Evolutionary conservation across 1,140 invertebrate genomes (phyloP), one percentile per base, ranked within the genome.

Genomic region (Pseudomyrmex sp.): DNA sequence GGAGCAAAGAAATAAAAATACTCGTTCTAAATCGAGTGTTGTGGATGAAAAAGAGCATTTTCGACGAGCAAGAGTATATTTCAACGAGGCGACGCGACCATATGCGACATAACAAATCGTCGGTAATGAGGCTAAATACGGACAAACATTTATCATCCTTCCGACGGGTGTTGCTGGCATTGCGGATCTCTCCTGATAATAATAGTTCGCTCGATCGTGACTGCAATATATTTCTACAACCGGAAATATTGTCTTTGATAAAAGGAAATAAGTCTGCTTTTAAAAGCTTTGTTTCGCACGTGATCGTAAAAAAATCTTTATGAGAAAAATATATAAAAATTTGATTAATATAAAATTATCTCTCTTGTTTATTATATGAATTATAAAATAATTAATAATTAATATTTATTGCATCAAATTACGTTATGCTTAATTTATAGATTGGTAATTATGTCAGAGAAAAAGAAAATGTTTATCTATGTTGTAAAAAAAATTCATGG

Each of bases 91-190:
- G 35, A 77, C 59, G 46, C n/a, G 12, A 26, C 63, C 54, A 82
- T 85, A 85, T 73, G 84, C 26, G 70, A 48, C 84, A 80, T 90
- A 91, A 91, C 87, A 89, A 91, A 91, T 90, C 85, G 86, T 85
- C 75, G 58, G 89, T 90, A 91, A 91, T 86, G 90, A 91, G 90
- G 76, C 85, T 88, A 90, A 91, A 90, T 88, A 88, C 85, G 58
- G 62, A 56, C 69, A 63, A 83, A 76, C 86, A 91, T 91, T 91
- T 91, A 91, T 91, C 89, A 91, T 90, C 79, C 54, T 56, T 52
- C 79, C 59, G 69, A 76, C 83, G 79, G 85, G 35, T 84, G 77
- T 59, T 77, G 72, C 65, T 76, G 85, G 83, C 85, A 83, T 80
- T 82, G 80, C 84, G 82, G 70, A 88, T 86, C 79, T 80, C 74